phyloP scores from a whole-genome alignment of 1,140 invertebrate species.

The Rhagoletis pomonella region DNA sequence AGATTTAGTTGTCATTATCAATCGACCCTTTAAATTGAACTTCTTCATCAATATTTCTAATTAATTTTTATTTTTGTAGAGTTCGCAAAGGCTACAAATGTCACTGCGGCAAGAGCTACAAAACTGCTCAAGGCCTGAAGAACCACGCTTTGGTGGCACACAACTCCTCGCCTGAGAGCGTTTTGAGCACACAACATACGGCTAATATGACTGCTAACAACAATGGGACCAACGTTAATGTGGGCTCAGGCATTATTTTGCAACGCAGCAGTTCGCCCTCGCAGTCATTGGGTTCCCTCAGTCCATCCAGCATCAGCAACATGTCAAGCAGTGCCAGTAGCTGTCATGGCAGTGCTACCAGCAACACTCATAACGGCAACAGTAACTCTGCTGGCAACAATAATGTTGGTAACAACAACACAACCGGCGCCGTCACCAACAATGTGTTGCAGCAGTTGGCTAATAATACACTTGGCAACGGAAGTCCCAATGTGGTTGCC shows the following conservation, averaged over 20 bases:
- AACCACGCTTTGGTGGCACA: slow-evolving; percentile 81
- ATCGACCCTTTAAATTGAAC: too few relatives aligned
- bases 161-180: slow-evolving; percentile 72
- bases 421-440: background rate
- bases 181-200: slow-evolving; percentile 65
- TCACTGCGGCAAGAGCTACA: slow-evolving; percentile 89
- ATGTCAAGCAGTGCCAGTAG: slow-evolving; percentile 72
- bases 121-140: slow-evolving; percentile 84
- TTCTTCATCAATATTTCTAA: background rate
- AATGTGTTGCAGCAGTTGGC: slow-evolving; percentile 66
- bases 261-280: slow-evolving; percentile 71
- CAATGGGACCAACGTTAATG: slow-evolving; percentile 1
- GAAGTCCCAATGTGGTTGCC: slow-evolving; percentile 53
- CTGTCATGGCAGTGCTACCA: slow-evolving; percentile 63
- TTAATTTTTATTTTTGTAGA: slow-evolving; percentile 73
- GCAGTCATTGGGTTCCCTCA: slow-evolving; percentile 72
- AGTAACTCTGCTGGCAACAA: slow-evolving; percentile 52
- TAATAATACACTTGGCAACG: slow-evolving; percentile 57
- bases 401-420: slow-evolving; percentile 53
- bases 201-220: slow-evolving; percentile 49
- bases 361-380: slow-evolving; percentile 22
- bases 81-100: slow-evolving; percentile 86
- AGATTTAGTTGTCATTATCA: too few relatives aligned
- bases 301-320: slow-evolving; percentile 72
- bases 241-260: slow-evolving; percentile 56